Percentiles rank a stretch among this genome's conserved stretches.
Evolutionary conservation across 2,113 vertebrate species (phyloP).

Genomic region (Asarcornis scutulata): DNA sequence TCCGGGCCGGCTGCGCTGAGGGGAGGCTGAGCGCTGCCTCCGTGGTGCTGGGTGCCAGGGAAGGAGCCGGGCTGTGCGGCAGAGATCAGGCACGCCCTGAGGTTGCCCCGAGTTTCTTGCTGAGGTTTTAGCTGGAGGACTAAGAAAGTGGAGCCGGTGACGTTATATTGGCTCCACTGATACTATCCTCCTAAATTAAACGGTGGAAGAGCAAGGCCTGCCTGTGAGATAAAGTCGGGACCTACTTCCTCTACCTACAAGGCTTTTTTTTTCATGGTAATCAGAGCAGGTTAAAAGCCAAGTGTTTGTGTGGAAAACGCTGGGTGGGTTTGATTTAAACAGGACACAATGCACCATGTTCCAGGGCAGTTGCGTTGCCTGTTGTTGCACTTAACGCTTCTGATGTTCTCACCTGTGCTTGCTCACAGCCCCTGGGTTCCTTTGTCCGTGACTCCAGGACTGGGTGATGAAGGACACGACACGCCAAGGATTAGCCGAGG

Average conservation of each 20-base stretch:
- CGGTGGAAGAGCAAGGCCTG: constrained; percentile 84
- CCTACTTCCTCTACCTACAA: constrained; percentile 83
- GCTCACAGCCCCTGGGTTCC: neutral
- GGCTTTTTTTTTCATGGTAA: neutral
- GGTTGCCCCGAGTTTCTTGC: neutral
- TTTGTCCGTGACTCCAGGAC: neutral
- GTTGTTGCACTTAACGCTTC: neutral
- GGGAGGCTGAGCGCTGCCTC: too few relatives aligned
- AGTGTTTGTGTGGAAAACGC: neutral
- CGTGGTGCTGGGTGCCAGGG: neutral
- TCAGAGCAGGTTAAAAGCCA: neutral
- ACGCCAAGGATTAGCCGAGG: neutral
- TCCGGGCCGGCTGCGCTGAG: too few relatives aligned
- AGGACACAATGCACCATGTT: accelerated
- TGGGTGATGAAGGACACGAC: neutral
- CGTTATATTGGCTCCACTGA: constrained; percentile 71
- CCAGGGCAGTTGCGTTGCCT: neutral
- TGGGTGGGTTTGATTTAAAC: neutral
- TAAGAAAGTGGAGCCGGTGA: constrained; percentile 81
- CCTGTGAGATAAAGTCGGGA: constrained; percentile 63
- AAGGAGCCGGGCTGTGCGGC: neutral
- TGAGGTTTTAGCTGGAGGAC: constrained; percentile 74
- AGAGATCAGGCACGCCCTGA: neutral
- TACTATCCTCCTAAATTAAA: constrained; percentile 86
- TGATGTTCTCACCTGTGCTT: neutral